Evolutionary conservation across 2,797 vertebrate species (phyloP).

Genomic region (Thalassophryne amazonica): DNA sequence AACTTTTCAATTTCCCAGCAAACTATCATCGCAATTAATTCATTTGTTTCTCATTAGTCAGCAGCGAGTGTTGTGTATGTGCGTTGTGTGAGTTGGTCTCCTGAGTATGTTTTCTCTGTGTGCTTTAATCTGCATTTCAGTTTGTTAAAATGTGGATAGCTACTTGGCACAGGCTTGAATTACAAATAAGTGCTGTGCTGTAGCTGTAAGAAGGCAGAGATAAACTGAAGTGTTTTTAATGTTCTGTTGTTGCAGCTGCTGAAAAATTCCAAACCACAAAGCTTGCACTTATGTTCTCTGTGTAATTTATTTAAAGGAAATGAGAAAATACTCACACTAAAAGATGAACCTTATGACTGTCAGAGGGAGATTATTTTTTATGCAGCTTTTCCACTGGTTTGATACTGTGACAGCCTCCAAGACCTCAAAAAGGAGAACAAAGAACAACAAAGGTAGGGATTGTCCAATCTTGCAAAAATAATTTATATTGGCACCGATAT

Average conservation of each 20-base stretch:
- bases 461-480: too few relatives aligned
- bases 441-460: too few relatives aligned
- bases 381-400: too few relatives aligned
- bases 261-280: too few relatives aligned
- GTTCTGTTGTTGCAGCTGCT: background rate
- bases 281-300: too few relatives aligned
- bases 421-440: too few relatives aligned
- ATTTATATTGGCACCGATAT: too few relatives aligned
- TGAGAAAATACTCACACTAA: too few relatives aligned
- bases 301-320: too few relatives aligned
- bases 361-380: too few relatives aligned
- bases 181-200: slow-evolving; percentile 29
- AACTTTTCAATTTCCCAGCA: slow-evolving; percentile 76
- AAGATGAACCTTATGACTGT: too few relatives aligned
- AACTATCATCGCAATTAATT: slow-evolving; percentile 76
- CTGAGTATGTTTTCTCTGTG: slow-evolving; percentile 30
- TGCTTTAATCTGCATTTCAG: slow-evolving; percentile 56
- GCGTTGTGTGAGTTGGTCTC: slow-evolving; percentile 39
- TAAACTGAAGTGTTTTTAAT: slow-evolving; percentile 2
- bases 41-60: slow-evolving; percentile 75
- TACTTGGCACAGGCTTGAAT: slow-evolving; percentile 24
- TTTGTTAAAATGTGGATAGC: slow-evolving; percentile 26
- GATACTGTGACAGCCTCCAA: too few relatives aligned
- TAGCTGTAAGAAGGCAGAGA: slow-evolving; percentile 27
- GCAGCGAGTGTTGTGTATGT: slow-evolving; percentile 49